These are phyloP conservation scores for Agriotes lineatus DNA, from an alignment of 2,888 invertebrate genomes.

Conservation along the genomic window DNA sequence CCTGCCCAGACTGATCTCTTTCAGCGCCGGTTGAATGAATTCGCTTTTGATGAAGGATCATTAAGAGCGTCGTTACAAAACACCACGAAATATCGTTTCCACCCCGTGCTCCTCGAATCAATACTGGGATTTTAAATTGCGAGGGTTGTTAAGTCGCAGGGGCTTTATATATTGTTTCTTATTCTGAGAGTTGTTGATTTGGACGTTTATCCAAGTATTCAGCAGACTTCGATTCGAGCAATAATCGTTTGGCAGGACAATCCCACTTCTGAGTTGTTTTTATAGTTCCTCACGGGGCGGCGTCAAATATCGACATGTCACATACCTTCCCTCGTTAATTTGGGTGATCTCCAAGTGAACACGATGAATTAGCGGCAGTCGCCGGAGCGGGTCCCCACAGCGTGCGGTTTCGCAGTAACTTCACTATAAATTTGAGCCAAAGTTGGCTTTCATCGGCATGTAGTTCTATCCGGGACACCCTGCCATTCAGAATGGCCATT, in stretches of 20 bases:
- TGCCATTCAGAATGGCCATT: slow-evolving; percentile 25
- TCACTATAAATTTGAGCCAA: slow-evolving; percentile 19
- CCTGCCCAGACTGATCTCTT: neutral
- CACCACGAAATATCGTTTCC: no score
- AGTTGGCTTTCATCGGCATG: slow-evolving; percentile 21
- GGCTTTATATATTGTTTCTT: no score
- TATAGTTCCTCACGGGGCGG: no score
- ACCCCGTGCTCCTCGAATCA: no score
- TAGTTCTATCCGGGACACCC: slow-evolving; percentile 11
- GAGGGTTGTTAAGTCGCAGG: no score
- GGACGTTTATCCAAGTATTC: no score
- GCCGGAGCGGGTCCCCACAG: neutral
- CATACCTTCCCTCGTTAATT: slow-evolving; percentile 8
- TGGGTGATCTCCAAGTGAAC: slow-evolving; percentile 7
- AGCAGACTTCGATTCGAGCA: no score
- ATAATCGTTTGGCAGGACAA: no score
- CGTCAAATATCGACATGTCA: neutral
- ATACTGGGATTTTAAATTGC: no score
- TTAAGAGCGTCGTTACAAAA: no score
- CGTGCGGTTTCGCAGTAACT: slow-evolving; percentile 14
- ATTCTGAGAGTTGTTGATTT: no score
- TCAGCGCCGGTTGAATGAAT: neutral
- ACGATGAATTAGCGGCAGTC: slow-evolving; percentile 14
- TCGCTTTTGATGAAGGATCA: neutral
- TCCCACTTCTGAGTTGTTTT: no score